A percentile compares a stretch with the other conserved stretches of the same genome.
These are phyloP conservation scores for Patella depressa DNA, from an alignment of 2,888 invertebrate genomes.

Conservation along the genomic window DNA sequence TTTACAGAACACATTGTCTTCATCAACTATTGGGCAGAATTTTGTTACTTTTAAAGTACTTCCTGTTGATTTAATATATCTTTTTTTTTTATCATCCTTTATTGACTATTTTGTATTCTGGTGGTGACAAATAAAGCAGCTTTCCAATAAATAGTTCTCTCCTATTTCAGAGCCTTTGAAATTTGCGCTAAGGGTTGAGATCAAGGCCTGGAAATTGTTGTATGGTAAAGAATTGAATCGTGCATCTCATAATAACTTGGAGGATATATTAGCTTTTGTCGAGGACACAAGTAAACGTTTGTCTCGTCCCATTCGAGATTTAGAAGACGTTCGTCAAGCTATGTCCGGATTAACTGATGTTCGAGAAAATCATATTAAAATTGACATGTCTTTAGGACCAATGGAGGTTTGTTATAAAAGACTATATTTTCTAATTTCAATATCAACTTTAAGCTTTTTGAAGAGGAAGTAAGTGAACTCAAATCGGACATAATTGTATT, in stretches of 20 bases:
- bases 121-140: too few relatives aligned
- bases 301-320: slow-evolving; percentile 79
- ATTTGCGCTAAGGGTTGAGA: slow-evolving; percentile 78
- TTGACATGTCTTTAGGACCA: slow-evolving; percentile 78
- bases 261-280: slow-evolving; percentile 82
- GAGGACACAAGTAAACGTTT: slow-evolving; percentile 80
- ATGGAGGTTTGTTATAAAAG: slow-evolving; percentile 76
- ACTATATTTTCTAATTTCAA: background rate
- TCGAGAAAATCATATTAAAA: slow-evolving; percentile 79
- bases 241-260: slow-evolving; percentile 81
- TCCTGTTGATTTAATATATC: too few relatives aligned
- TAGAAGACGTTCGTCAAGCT: slow-evolving; percentile 77
- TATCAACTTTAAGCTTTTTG: background rate
- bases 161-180: slow-evolving; percentile 66
- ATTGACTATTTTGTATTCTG: too few relatives aligned
- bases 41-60: too few relatives aligned
- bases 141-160: background rate
- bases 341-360: slow-evolving; percentile 85
- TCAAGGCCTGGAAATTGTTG: slow-evolving; percentile 83
- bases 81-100: too few relatives aligned
- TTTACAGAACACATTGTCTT: too few relatives aligned
- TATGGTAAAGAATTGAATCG: slow-evolving; percentile 80
- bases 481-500: too few relatives aligned
- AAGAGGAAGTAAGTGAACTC: background rate
- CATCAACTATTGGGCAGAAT: too few relatives aligned